Evolutionary conservation across 2,113 vertebrate genomes (phyloP).

Genomic region (Hippolais icterina): DNA sequence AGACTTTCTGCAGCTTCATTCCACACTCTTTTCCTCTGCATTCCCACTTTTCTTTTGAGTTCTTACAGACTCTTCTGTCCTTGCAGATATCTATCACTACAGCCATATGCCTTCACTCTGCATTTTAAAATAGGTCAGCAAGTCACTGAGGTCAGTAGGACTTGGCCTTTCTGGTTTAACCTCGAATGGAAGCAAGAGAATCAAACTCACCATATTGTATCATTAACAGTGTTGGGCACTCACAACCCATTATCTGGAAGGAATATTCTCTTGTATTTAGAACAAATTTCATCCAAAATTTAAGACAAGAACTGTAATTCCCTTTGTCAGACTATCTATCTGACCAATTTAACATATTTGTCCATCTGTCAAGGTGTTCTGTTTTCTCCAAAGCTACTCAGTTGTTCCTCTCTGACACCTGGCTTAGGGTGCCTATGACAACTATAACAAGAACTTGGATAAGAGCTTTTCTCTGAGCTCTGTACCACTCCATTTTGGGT

Average conservation of each 20-base stretch:
- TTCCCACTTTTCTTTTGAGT: not conserved
- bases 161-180: not conserved
- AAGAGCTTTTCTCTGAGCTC: not conserved
- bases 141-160: not conserved
- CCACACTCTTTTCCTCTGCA: not conserved
- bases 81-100: not conserved
- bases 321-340: not conserved
- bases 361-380: not conserved
- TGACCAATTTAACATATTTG: not conserved
- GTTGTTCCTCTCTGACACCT: not conserved
- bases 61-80: not conserved
- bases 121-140: not conserved
- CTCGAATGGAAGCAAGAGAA: not conserved
- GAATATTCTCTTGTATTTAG: not conserved
- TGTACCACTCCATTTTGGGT: not conserved
- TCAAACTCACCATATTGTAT: not conserved
- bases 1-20: not conserved
- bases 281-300: not conserved
- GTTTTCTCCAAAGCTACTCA: not conserved
- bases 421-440: not conserved
- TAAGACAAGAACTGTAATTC: not conserved
- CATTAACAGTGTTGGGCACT: not conserved
- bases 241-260: not conserved
- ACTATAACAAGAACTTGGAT: not conserved
- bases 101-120: not conserved